These are phyloP conservation scores for Allenopithecus nigroviridis DNA, from an alignment of 2,797 vertebrate species.

Conservation along the genomic window DNA sequence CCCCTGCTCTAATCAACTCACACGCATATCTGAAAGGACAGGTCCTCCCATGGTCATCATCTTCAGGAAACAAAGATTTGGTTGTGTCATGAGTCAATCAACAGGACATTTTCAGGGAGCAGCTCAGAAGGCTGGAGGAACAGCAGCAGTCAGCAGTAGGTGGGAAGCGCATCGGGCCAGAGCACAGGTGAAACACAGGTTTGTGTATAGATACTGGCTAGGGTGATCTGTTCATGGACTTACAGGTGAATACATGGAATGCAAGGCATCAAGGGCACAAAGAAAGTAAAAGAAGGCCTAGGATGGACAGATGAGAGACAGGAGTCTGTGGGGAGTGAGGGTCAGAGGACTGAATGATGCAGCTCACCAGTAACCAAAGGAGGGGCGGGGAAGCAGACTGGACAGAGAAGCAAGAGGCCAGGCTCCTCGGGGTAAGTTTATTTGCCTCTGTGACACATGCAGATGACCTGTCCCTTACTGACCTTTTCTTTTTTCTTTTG, in stretches of 20 bases:
- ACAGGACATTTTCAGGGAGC: not conserved
- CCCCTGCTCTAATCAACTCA: slow-evolving; percentile 54
- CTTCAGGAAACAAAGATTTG: slow-evolving; percentile 10
- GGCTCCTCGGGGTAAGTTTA: not conserved
- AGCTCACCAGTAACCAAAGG: no score
- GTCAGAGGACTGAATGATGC: not conserved
- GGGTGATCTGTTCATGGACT: not conserved
- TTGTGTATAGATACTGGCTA: not conserved
- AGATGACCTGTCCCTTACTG: not conserved
- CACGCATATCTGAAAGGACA: slow-evolving; percentile 53
- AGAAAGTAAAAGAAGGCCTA: not conserved
- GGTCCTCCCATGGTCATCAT: slow-evolving; percentile 70
- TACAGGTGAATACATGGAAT: no score
- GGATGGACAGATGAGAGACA: not conserved
- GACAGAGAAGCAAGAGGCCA: not conserved
- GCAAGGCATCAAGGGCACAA: not conserved
- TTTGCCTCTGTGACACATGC: not conserved
- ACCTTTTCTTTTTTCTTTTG: not conserved
- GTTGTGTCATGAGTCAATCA: not conserved
- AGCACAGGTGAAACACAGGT: not conserved
- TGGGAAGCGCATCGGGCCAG: not conserved
- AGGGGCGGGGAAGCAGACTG: not conserved
- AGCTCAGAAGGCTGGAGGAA: not conserved
- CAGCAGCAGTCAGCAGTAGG: not conserved
- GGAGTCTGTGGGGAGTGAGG: not conserved